These are phyloP conservation scores for Oenanthe oenanthe DNA, from an alignment of 2,113 vertebrate genomes.

Conservation along the genomic window DNA sequence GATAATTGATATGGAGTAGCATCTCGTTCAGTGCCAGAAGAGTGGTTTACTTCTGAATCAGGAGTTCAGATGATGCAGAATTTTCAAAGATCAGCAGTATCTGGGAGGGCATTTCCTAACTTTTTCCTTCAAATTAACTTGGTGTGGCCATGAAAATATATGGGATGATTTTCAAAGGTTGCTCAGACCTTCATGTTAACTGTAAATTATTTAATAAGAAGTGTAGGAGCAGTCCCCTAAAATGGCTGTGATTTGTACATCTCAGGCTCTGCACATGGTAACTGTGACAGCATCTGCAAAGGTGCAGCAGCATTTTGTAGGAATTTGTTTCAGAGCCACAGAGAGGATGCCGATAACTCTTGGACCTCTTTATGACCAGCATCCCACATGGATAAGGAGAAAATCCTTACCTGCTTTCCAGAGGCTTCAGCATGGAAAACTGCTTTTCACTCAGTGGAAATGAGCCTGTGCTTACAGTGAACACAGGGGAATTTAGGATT, in stretches of 20 bases:
- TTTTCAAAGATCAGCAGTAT: not conserved
- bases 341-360: not conserved
- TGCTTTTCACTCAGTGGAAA: not conserved
- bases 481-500: not conserved
- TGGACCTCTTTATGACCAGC: not conserved
- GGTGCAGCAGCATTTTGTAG: not conserved
- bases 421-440: not conserved
- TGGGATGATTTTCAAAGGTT: not conserved
- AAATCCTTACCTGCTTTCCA: not conserved
- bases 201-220: not conserved
- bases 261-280: not conserved
- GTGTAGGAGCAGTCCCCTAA: not conserved
- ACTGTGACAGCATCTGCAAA: not conserved
- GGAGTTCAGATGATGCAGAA: not conserved
- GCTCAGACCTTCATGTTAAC: not conserved
- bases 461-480: not conserved
- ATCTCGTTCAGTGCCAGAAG: not conserved
- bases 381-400: fast-evolving
- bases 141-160: not conserved
- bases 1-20: not conserved
- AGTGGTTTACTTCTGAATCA: not conserved
- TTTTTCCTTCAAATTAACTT: not conserved
- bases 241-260: not conserved
- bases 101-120: not conserved
- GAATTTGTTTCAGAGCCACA: not conserved